Evolutionary conservation across 2,113 vertebrate species (phyloP), one percentile per base, ranked within the genome.

Genomic region (Sander lucioperca): DNA sequence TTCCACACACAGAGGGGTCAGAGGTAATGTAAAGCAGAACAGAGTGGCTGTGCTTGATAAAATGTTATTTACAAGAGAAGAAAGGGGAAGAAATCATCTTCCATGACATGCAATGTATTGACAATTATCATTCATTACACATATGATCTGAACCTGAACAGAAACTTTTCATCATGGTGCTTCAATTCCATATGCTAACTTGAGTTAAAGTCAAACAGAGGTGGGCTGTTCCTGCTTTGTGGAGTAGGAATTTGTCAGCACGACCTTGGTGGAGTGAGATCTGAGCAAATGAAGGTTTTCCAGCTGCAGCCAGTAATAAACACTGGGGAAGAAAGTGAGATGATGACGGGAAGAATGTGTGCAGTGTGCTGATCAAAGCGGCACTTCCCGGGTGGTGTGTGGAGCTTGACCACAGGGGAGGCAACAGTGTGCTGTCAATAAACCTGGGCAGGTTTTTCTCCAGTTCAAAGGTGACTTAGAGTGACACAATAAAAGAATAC

Each of bases 271-370:
- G 61, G 66, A 80, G 90, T 47, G 81, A 80, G 74, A 79, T 85
- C 73, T 79, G 61, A 73, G 64, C 0, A 0, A 64, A 67, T 85
- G 79, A 84, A 92, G 87, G 88, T 79, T 84, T 80, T 94, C 90
- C 92, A 92, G 94, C 90, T 90, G 85, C 74, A 73, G 82, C 74
- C 83, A 74, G 88, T 91, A 90, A 94, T 87, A 86, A 90, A 90
- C 86, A 90, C 39, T 9, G 27, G 79, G 59, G 67, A 85, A 74
- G 89, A 82, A 90, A 87, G 84, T 89, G 89, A 90, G 83, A 90
- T 47, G 84, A 83, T 77, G 89, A 93, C 86, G 86, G 65, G 90
- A 93, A 90, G 89, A 92, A 91, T 91, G 92, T 87, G 64, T 67
- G 82, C 83, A 54, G 82, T 51, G 84, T 1, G 73, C 64, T 78